A percentile compares a stretch with the other conserved stretches of the same genome.
Conservation (phyloP, 2,888 invertebrate genomes). For the Drosophila rubida region DNA sequence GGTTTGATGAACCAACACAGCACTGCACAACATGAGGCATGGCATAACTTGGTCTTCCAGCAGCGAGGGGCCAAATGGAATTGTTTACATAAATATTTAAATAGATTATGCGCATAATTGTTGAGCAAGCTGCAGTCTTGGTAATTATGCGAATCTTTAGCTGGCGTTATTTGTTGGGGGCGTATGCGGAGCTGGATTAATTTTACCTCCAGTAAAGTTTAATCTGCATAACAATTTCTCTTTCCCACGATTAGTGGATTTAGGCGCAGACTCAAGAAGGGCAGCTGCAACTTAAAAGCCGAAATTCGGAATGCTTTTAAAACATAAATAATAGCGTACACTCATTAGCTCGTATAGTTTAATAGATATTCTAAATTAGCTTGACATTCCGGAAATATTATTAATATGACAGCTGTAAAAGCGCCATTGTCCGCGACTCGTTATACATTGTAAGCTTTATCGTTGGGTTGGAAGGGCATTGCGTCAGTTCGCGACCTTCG, state of each 20-base stretch:
- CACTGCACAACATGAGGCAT: slow-evolving; percentile 2
- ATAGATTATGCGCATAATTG: slow-evolving; percentile 69
- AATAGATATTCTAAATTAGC: background rate
- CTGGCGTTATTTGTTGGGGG: slow-evolving; percentile 56
- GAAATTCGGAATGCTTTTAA: background rate
- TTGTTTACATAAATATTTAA: slow-evolving; percentile 59
- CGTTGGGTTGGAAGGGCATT: slow-evolving; percentile 5
- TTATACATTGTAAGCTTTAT: background rate
- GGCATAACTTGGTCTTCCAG: background rate
- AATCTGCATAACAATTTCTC: slow-evolving; percentile 52
- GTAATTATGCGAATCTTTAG: slow-evolving; percentile 45
- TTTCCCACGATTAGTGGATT: slow-evolving; percentile 58
- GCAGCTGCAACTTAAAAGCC: background rate
- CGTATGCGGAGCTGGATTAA: slow-evolving; percentile 56
- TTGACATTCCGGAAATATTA: background rate
- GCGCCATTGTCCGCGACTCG: background rate
- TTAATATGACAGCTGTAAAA: background rate
- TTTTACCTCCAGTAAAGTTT: background rate
- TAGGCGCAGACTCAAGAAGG: background rate
- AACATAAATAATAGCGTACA: background rate
- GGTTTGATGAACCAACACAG: slow-evolving; percentile 58
- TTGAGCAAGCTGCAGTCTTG: slow-evolving; percentile 41
- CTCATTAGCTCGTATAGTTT: background rate
- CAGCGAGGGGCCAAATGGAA: slow-evolving; percentile 3
- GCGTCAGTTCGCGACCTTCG: slow-evolving; percentile 34